These are phyloP conservation scores for Heliothis virescens DNA, from an alignment of 1,140 invertebrate genomes.

Conservation along the genomic window DNA sequence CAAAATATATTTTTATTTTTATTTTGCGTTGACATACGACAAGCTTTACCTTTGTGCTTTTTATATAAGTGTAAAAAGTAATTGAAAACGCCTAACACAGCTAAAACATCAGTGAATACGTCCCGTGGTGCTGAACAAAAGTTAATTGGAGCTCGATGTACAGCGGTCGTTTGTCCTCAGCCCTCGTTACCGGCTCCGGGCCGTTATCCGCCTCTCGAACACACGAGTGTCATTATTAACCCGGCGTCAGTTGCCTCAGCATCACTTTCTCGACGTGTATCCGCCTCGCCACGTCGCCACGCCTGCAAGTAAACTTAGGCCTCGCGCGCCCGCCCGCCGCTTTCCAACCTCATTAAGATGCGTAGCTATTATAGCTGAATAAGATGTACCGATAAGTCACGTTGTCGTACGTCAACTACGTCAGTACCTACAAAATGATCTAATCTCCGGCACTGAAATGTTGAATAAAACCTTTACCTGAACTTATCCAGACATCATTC, in stretches of 20 bases:
- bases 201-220: conserved; percentile 53
- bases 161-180: conserved; percentile 36
- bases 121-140: conserved; percentile 23
- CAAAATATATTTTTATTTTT: too few relatives aligned
- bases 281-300: conserved; percentile 54
- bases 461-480: conserved; percentile 1
- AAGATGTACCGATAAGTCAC: conserved; percentile 36
- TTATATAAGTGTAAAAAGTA: not conserved
- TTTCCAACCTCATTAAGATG: conserved; percentile 16
- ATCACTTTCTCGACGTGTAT: conserved; percentile 62
- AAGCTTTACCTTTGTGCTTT: too few relatives aligned
- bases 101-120: conserved; percentile 5
- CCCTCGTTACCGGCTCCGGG: conserved; percentile 18
- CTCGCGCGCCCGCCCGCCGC: not conserved
- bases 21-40: too few relatives aligned
- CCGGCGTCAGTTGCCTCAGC: conserved; percentile 50
- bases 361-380: conserved; percentile 16
- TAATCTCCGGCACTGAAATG: conserved; percentile 20
- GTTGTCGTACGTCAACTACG: not conserved
- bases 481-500: conserved; percentile 1
- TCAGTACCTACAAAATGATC: conserved; percentile 23
- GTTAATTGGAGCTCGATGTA: conserved; percentile 37
- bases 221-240: conserved; percentile 56
- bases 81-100: not conserved
- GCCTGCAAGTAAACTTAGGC: conserved; percentile 32